phyloP scores from a whole-genome alignment of 1,140 invertebrate species.

The Physella acuta region DNA sequence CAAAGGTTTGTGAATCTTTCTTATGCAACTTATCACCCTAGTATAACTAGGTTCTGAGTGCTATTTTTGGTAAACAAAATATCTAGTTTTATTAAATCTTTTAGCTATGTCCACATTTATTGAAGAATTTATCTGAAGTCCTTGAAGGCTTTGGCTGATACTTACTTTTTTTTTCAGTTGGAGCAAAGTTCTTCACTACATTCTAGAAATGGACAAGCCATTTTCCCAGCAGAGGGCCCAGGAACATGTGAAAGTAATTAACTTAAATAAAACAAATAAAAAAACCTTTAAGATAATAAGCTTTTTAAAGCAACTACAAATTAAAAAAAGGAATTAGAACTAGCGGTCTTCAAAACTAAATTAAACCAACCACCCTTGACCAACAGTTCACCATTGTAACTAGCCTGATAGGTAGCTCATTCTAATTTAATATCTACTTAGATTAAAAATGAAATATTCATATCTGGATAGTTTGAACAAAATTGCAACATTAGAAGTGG shows the following conservation, averaged over 20 bases:
- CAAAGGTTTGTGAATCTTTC: conserved; percentile 66
- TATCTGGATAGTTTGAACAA: no score
- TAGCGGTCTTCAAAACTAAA: no score
- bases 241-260: conserved; percentile 49
- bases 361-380: no score
- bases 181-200: conserved; percentile 78
- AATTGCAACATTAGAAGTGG: no score
- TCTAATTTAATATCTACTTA: no score
- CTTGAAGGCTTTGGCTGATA: not conserved
- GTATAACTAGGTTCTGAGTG: not conserved
- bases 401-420: no score
- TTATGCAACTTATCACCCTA: not conserved
- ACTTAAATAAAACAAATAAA: no score
- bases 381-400: no score
- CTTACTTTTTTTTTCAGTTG: conserved; percentile 66
- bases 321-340: no score
- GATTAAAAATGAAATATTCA: no score
- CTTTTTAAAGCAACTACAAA: no score
- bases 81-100: not conserved
- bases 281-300: no score
- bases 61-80: not conserved
- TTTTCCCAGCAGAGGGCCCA: conserved; percentile 55
- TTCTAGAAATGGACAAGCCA: conserved; percentile 64
- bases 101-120: not conserved
- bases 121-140: not conserved